These are phyloP conservation scores for Andrena camellia DNA, from an alignment of 2,888 invertebrate species.

Conservation along the genomic window DNA sequence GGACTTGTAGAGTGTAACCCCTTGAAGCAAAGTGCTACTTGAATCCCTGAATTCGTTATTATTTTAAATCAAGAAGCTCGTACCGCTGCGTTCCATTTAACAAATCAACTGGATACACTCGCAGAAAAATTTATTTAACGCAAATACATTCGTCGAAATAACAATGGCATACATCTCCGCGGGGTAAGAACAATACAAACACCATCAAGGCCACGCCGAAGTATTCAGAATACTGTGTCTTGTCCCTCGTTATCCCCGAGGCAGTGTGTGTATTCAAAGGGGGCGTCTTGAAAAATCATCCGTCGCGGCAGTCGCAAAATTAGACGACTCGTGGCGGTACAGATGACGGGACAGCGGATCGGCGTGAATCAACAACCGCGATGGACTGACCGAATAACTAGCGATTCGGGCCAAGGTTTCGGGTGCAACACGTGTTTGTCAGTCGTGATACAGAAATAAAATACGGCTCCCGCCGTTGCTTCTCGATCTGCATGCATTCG, in stretches of 20 bases:
- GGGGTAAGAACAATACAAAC: neutral
- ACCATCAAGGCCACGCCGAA: neutral
- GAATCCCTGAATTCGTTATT: too few species aligned
- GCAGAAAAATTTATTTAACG: neutral
- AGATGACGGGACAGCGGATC: slow-evolving; percentile 14
- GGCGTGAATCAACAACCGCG: slow-evolving; percentile 26
- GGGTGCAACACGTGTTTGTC: slow-evolving; percentile 72
- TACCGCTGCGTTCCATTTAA: neutral
- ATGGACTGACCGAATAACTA: slow-evolving; percentile 68
- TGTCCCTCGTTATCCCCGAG: neutral
- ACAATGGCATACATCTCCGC: too few species aligned
- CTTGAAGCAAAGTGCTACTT: too few species aligned
- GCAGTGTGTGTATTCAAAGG: neutral
- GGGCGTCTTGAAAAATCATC: slow-evolving; percentile 26
- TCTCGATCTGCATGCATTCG: slow-evolving; percentile 43
- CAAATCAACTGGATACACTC: neutral
- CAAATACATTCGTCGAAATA: too few species aligned
- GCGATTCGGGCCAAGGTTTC: slow-evolving; percentile 79
- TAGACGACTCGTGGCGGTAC: slow-evolving; percentile 44
- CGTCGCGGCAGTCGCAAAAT: slow-evolving; percentile 40
- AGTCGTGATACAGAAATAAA: slow-evolving; percentile 73
- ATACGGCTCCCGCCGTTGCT: slow-evolving; percentile 45
- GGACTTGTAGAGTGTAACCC: too few species aligned
- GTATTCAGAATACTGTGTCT: neutral
- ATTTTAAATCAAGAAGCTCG: neutral